Base-by-base conservation (phyloP, 2,113 vertebrate species). In the Dromas ardeola region DNA sequence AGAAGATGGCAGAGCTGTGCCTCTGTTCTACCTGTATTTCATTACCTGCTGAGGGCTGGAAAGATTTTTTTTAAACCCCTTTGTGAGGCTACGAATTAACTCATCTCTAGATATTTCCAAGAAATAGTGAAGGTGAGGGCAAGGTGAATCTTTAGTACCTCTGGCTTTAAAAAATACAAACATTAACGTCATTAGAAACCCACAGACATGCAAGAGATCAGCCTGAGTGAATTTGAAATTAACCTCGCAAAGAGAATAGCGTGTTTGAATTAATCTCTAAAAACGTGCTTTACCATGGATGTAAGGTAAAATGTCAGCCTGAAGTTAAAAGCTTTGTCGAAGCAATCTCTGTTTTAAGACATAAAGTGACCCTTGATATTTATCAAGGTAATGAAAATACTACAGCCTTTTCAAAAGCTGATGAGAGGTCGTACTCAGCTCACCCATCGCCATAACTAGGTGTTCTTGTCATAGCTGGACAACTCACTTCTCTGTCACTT, bases 361-460 rank as follows among this genome's bases (percentile, higher is more conserved):
- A 81, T 63, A 56, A 50, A 94, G 81, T 86, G 92, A 95, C 92
- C 93, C 81, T 91, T 97, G 96, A 92, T 96, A 97, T 96, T 97
- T 97, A 93, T 95, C 94, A 92, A 86, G 66, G 83, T 93, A 95
- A 97, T 95, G 95, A 94, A 95, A 97, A 86, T 83, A 86, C 70
- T 58, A 76, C 42, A 73, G 53, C 50, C 49, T 59, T 86, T 94
- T 77, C 73, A 70, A 89, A 95, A 84, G 71, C 80, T 92, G 89
- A 78, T 80, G 79, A 81, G 82, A 94, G 36, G 82, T 56, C 93
- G 65, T 38, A 23, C 13, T 87, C 65, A 58, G 49, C 81, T 86
- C 56, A 81, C 67, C 45, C 13, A 0, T 15, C 7, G 3, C 40
- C 93, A 88, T 40, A 61, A 62, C 29, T 9, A 63, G 40, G 18